These are phyloP conservation scores for Diplodus puntazzo DNA, from an alignment of 2,797 vertebrate genomes.

Conservation along the genomic window DNA sequence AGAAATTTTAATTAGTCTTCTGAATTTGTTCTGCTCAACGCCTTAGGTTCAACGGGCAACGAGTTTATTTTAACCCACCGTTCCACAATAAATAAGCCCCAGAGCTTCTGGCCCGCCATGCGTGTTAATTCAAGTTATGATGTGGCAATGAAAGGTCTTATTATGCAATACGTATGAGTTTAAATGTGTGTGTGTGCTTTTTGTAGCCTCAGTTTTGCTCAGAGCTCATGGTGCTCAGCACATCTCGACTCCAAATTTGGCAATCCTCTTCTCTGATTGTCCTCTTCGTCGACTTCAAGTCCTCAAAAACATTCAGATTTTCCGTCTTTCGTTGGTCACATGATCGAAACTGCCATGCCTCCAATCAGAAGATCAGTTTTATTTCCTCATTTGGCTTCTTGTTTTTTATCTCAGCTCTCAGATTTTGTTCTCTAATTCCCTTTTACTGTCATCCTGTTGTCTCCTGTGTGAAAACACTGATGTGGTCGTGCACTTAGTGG, in stretches of 20 bases:
- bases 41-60: conserved; percentile 23
- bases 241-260: not conserved
- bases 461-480: not conserved
- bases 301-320: not conserved
- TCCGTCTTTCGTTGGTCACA: conserved; percentile 11
- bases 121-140: conserved; percentile 29
- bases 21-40: conserved; percentile 8
- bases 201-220: not conserved
- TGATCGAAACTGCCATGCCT: conserved; percentile 1
- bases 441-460: not conserved
- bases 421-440: conserved; percentile 12
- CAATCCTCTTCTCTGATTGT: not conserved
- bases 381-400: conserved; percentile 47
- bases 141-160: conserved; percentile 11
- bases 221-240: conserved; percentile 8
- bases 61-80: conserved; percentile 13
- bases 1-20: conserved; percentile 15
- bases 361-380: conserved; percentile 27
- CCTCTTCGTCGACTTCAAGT: not conserved
- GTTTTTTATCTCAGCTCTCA: not conserved
- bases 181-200: conserved; percentile 1
- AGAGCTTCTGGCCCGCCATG: conserved; percentile 7
- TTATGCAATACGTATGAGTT: conserved; percentile 32
- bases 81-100: conserved; percentile 10
- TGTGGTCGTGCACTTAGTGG: not conserved